Evolutionary conservation across 2,113 vertebrate species (phyloP).

Genomic region (Anarrhichthys ocellatus): DNA sequence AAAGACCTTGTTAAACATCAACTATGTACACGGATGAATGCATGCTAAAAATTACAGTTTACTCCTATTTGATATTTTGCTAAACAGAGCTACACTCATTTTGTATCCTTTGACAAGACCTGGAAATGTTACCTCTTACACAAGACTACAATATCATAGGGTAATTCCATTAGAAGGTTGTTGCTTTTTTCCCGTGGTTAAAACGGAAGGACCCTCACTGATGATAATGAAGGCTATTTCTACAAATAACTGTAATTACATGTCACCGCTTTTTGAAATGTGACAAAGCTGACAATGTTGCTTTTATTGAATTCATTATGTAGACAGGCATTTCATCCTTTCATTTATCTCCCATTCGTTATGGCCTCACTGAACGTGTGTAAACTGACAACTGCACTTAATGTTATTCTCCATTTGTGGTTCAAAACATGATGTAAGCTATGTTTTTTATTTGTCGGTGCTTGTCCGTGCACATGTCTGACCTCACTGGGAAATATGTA

Average conservation of each 20-base stretch:
- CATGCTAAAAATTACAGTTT: neutral
- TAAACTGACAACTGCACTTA: constrained; percentile 62
- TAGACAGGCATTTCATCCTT: constrained; percentile 74
- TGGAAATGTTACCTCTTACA: neutral
- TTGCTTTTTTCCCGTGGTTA: constrained; percentile 36
- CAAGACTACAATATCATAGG: constrained; percentile 23
- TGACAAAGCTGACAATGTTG: constrained; percentile 82
- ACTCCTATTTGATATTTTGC: neutral
- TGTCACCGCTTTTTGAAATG: constrained; percentile 77
- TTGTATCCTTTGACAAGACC: constrained; percentile 4
- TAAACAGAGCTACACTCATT: neutral
- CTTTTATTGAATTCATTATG: constrained; percentile 83
- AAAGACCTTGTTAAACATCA: neutral
- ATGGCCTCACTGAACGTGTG: constrained; percentile 64
- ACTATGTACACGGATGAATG: neutral
- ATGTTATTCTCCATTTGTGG: constrained; percentile 42
- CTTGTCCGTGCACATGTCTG: constrained; percentile 32
- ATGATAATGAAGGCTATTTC: constrained; percentile 79
- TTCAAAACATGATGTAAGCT: neutral
- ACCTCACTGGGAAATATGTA: constrained; percentile 38
- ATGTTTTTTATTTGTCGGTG: neutral
- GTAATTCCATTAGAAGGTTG: constrained; percentile 46
- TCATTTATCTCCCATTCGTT: constrained; percentile 69
- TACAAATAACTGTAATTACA: constrained; percentile 83
- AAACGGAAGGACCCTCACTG: constrained; percentile 60